Base-by-base conservation (phyloP, 2,888 invertebrate genomes). In the Petrophora chlorosata region DNA sequence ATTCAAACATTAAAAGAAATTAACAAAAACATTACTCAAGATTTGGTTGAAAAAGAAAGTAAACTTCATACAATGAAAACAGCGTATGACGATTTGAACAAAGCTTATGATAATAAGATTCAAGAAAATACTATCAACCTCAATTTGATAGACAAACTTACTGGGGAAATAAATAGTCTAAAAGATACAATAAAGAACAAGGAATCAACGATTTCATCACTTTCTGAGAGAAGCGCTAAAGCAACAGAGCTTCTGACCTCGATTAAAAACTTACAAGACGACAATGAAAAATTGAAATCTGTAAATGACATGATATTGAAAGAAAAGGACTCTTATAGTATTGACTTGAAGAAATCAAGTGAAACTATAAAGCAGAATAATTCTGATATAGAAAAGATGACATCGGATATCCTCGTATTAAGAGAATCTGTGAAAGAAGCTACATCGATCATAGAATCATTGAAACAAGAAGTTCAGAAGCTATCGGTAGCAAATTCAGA, bases 351-450 rank as follows among this genome's bases (percentile, higher is more conserved):
- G 63, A 80, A 73, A 39, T 86, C 90, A 26, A 65, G 71, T 25
- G 70, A 71, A 3, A 79, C 70, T 5, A 75, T 83, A 10, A 73
- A 71, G 49, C 66, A 75, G 4, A 84, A 85, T 48, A 76, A 82
- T 29, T 60, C 65, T 1, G 82, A 81, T 40, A 56, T 91, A 15
- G 79, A 83, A 22, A 71, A 68, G 13, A 80, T 91, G 63, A 72
- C 87, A 1, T 66, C 78, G 3, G 83, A 89, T 44, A 75, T 83
- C 47, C 46, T 80, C 8, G 57, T 73, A n/a, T 60, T 89, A n/a
- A 77, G 69, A 56, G 76, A 82, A 53, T 70, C 79, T 1, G 62
- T 83, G 0, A 80, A 79, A 32, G 77, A 85, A 9, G 76, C 83
- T 17, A 70, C 73, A 2, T 56, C 64, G 5, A 56, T 73, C 1